phyloP scores from a whole-genome alignment of 2,113 vertebrate genomes.

The Xerus inauris region DNA sequence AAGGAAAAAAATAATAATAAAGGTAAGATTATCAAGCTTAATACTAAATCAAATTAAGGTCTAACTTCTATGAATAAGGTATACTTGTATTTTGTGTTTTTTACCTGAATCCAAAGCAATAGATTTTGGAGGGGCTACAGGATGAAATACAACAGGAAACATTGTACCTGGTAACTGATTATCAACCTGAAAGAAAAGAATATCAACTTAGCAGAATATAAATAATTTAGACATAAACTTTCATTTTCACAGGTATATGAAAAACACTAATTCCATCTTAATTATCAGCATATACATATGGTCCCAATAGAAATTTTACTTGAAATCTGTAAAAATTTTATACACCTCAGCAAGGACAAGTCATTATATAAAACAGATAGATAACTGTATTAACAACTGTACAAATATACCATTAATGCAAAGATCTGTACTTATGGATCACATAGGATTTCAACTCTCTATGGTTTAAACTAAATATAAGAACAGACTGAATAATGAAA shows the following conservation, averaged over 20 bases:
- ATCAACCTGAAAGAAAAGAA: conserved; percentile 90
- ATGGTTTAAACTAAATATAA: conserved; percentile 10
- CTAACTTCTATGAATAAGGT: neutral
- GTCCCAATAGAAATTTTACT: neutral
- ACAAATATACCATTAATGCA: neutral
- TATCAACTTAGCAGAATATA: neutral
- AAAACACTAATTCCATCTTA: neutral
- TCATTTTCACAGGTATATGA: neutral
- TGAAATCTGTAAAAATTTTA: neutral
- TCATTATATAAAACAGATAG: neutral
- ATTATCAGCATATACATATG: neutral
- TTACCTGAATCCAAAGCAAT: conserved; percentile 97
- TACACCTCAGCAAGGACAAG: neutral
- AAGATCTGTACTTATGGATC: neutral
- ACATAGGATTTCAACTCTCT: neutral
- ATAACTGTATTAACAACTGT: neutral
- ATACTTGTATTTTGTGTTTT: neutral
- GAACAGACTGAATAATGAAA: neutral
- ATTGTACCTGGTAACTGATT: conserved; percentile 96
- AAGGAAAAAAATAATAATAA: conserved; percentile 60
- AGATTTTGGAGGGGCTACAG: conserved; percentile 97
- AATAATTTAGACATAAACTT: neutral
- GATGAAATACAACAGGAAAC: conserved; percentile 97
- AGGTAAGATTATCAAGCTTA: neutral
- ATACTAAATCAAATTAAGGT: neutral